Percentiles rank a stretch among this genome's conserved stretches.
phyloP scores from a whole-genome alignment of 1,140 invertebrate genomes.

The Drosophila kepulauana region DNA sequence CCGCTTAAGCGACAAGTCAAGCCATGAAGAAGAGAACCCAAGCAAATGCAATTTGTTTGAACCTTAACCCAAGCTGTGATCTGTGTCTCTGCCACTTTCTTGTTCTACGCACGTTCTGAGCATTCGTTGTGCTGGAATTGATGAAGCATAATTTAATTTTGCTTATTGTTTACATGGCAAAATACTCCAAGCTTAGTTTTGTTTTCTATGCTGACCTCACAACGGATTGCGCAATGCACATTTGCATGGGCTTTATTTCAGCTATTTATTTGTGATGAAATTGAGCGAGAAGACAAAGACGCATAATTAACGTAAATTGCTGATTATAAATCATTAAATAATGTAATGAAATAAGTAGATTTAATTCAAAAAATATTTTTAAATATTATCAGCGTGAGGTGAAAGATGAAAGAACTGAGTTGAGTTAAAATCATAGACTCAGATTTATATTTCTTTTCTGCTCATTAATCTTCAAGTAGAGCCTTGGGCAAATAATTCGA shows the following conservation, averaged over 20 bases:
- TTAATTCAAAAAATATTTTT: no score
- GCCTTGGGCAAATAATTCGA: no score
- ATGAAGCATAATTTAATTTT: slow-evolving; percentile 43
- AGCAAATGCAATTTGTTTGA: slow-evolving; percentile 76
- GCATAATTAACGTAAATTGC: no score
- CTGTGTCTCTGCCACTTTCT: slow-evolving; percentile 8
- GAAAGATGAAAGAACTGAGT: no score
- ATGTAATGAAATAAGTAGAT: no score
- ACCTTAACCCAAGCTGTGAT: slow-evolving; percentile 58
- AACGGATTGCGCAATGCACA: slow-evolving; percentile 5
- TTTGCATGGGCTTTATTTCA: slow-evolving; percentile 19
- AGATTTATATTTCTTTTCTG: no score
- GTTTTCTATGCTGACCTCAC: slow-evolving; percentile 5
- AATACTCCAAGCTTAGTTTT: neutral
- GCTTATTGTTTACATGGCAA: slow-evolving; percentile 32
- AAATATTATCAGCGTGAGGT: no score
- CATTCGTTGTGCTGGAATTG: slow-evolving; percentile 60
- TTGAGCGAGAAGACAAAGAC: no score
- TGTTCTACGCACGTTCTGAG: slow-evolving; percentile 56
- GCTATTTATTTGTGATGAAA: no score
- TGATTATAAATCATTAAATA: no score
- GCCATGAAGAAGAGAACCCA: slow-evolving; percentile 11
- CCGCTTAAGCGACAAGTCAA: slow-evolving; percentile 75
- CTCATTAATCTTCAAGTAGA: no score
- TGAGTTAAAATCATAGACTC: no score